Evolutionary conservation across 1,140 invertebrate genomes (phyloP).

Genomic region (Papilio aristodemus): DNA sequence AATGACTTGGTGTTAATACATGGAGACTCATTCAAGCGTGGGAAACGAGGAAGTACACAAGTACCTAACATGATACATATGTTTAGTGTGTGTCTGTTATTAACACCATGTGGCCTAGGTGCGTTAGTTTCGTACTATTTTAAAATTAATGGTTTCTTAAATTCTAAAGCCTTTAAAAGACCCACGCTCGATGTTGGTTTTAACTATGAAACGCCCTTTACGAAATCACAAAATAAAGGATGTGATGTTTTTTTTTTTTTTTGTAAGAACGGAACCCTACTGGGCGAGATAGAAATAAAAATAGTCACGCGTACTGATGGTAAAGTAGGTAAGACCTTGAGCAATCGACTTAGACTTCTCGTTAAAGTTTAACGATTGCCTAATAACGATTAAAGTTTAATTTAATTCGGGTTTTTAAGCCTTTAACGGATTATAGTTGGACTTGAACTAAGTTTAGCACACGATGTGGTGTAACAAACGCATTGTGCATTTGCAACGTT

Average conservation of each 20-base stretch:
- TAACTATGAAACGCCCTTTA: too few relatives aligned
- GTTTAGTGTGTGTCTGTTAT: background rate
- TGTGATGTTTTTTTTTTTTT: too few relatives aligned
- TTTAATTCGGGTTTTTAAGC: background rate
- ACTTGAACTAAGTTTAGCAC: background rate
- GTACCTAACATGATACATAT: conserved; percentile 1
- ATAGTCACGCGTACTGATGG: background rate
- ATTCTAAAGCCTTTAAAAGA: too few relatives aligned
- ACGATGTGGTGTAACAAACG: conserved; percentile 49
- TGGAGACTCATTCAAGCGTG: conserved; percentile 24
- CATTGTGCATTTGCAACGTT: conserved; percentile 68
- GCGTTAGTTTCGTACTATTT: background rate
- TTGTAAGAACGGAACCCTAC: too few relatives aligned
- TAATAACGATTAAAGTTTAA: background rate
- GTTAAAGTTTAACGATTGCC: background rate
- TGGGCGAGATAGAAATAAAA: background rate
- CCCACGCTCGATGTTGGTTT: too few relatives aligned
- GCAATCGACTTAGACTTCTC: background rate
- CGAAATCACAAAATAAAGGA: too few relatives aligned
- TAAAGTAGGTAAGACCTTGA: background rate
- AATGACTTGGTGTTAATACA: conserved; percentile 18
- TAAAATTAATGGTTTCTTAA: too few relatives aligned
- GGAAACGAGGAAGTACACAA: conserved; percentile 39
- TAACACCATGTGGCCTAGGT: background rate
- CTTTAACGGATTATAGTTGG: conserved; percentile 1